phyloP scores from a whole-genome alignment of 2,888 invertebrate genomes.

The Lithophane leautieri region DNA sequence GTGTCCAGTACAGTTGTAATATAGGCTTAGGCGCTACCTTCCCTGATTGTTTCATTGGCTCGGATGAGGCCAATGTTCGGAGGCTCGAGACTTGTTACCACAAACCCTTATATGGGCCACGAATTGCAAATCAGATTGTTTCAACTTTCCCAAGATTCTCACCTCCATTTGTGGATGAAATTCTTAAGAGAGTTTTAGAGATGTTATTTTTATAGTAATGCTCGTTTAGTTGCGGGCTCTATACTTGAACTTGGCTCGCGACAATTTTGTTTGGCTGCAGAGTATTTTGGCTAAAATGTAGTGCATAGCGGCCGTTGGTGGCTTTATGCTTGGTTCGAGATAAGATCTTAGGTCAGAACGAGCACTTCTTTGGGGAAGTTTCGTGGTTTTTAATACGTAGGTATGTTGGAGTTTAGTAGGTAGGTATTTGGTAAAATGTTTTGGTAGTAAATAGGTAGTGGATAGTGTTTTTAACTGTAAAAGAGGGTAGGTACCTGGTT shows the following conservation, averaged over 20 bases:
- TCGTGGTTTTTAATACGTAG: conserved; percentile 43
- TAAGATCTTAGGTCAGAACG: conserved; percentile 52
- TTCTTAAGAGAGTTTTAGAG: conserved; percentile 22
- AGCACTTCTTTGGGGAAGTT: conserved; percentile 35
- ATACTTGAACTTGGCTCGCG: conserved; percentile 27
- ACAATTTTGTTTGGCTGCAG: conserved; percentile 45
- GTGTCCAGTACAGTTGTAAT: conserved; percentile 18
- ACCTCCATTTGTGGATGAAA: conserved; percentile 30
- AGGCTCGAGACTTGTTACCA: conserved; percentile 63
- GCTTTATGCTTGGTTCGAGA: conserved; percentile 46
- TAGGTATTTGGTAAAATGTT: background rate
- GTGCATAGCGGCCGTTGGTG: conserved; percentile 34
- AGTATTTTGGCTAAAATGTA: conserved; percentile 57
- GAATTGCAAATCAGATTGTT: conserved; percentile 83
- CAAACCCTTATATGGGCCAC: conserved; percentile 72
- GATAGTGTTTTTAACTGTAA: background rate
- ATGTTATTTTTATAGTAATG: conserved; percentile 37
- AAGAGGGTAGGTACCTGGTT: background rate
- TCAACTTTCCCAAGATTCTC: conserved; percentile 68
- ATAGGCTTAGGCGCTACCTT: conserved; percentile 59
- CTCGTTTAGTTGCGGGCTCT: conserved; percentile 14
- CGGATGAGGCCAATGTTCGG: conserved; percentile 69
- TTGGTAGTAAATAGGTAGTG: conserved; percentile 1
- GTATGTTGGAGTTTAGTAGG: conserved; percentile 6
- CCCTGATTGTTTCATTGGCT: conserved; percentile 72